A percentile compares a stretch with the other conserved stretches of the same genome.
These are phyloP conservation scores for Asarcornis scutulata DNA, from an alignment of 2,113 vertebrate genomes.

Conservation along the genomic window DNA sequence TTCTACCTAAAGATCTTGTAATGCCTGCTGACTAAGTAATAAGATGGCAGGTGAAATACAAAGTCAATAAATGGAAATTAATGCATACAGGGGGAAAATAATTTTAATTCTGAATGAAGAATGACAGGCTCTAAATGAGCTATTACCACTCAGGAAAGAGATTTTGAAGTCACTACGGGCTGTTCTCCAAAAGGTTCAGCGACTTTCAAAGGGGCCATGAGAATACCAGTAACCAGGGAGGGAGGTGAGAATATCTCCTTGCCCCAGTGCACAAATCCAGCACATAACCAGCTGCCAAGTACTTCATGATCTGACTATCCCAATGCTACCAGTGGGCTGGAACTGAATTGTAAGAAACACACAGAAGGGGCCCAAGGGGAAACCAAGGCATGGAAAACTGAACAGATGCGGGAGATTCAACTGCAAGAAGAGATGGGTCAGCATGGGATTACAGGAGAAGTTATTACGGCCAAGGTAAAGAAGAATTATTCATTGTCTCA, in stretches of 20 bases:
- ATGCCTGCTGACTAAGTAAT: background rate
- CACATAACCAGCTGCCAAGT: background rate
- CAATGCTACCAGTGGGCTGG: background rate
- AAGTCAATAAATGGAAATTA: slow-evolving; percentile 49
- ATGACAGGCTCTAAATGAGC: slow-evolving; percentile 9
- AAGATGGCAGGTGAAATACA: slow-evolving; percentile 5
- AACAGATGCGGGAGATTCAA: background rate
- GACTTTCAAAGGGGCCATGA: background rate
- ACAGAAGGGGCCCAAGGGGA: background rate
- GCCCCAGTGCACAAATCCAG: background rate
- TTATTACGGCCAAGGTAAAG: background rate
- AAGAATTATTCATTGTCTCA: background rate
- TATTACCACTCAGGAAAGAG: background rate
- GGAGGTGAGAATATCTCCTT: background rate
- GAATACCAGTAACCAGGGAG: background rate
- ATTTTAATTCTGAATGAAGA: slow-evolving; percentile 29
- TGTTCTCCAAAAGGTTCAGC: background rate
- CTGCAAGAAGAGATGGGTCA: background rate
- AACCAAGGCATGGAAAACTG: background rate
- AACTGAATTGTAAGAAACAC: background rate
- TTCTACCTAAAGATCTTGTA: background rate
- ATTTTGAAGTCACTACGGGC: background rate
- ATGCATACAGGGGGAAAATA: background rate
- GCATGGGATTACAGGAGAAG: background rate
- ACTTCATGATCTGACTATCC: background rate